These are phyloP conservation scores for Aramus guarauna DNA, from an alignment of 2,113 vertebrate species.

Conservation along the genomic window DNA sequence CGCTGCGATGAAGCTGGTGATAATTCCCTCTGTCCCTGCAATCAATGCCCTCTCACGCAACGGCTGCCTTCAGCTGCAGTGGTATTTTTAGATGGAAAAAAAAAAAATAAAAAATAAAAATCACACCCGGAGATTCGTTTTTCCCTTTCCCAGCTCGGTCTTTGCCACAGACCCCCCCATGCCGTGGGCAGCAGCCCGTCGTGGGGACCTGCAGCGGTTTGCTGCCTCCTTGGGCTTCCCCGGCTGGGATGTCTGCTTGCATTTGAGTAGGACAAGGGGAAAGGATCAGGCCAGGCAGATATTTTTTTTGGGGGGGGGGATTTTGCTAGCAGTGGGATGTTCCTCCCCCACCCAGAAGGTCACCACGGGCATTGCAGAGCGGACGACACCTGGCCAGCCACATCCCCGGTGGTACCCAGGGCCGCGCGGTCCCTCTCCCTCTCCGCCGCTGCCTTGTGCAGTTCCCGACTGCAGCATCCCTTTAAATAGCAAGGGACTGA, in stretches of 20 bases:
- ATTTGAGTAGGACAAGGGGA: accelerated
- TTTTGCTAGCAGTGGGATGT: not conserved
- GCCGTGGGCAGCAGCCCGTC: not conserved
- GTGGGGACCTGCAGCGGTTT: not conserved
- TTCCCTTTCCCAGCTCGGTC: not conserved
- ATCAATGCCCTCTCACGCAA: not conserved
- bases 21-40: not conserved
- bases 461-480: not conserved
- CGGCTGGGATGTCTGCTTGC: accelerated
- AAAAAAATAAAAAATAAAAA: not conserved
- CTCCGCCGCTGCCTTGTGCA: not conserved
- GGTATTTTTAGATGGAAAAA: not conserved
- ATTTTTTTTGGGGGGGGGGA: accelerated
- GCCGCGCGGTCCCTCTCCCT: not conserved
- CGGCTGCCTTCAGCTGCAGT: not conserved
- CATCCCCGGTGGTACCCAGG: not conserved
- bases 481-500: slow-evolving; percentile 37
- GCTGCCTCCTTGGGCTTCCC: not conserved
- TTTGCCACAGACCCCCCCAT: accelerated
- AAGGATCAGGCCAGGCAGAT: not conserved
- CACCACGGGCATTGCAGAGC: accelerated
- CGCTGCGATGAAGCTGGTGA: not conserved
- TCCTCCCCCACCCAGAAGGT: not conserved
- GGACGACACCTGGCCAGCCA: not conserved
- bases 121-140: not conserved